Evolutionary conservation across 1,140 invertebrate genomes (phyloP).

Genomic region (Idris sp.): DNA sequence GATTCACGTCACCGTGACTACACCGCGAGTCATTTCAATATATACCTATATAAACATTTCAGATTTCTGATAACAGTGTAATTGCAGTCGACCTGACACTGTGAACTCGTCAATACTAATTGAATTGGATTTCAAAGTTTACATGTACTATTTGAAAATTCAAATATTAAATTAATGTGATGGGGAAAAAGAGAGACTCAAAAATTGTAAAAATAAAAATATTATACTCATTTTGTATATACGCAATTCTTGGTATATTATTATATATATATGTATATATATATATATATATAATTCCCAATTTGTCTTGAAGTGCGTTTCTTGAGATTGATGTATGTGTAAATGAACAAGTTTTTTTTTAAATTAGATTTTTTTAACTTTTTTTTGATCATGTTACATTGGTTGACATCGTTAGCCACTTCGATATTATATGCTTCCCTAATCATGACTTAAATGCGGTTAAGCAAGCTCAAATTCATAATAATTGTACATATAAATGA

Average conservation of each 20-base stretch:
- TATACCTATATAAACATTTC: too few species aligned
- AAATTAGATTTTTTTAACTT: too few species aligned
- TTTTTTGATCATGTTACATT: constrained; percentile 22
- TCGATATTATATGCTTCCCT: constrained; percentile 70
- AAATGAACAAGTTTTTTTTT: not conserved
- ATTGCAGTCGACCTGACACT: too few species aligned
- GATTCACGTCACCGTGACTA: constrained; percentile 20
- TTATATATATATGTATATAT: too few species aligned
- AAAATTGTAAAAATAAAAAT: too few species aligned
- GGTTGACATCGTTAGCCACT: constrained; percentile 55
- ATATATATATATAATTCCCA: too few species aligned
- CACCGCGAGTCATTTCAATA: constrained; percentile 5
- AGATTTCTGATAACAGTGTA: constrained; percentile 1
- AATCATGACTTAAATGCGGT: constrained; percentile 74
- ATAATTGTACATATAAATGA: constrained; percentile 78
- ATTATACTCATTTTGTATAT: constrained; percentile 48
- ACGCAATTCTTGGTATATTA: constrained; percentile 18
- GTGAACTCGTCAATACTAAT: too few species aligned
- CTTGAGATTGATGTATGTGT: constrained; percentile 31
- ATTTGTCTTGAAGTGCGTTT: constrained; percentile 39
- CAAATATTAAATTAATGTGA: too few species aligned
- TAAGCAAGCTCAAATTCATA: constrained; percentile 76
- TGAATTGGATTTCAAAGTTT: too few species aligned
- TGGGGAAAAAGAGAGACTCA: too few species aligned
- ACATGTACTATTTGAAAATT: too few species aligned